Percentiles rank a stretch among this genome's conserved stretches.
Conservation (phyloP, 2,797 vertebrate genomes). For the Acanthiza pusilla region DNA sequence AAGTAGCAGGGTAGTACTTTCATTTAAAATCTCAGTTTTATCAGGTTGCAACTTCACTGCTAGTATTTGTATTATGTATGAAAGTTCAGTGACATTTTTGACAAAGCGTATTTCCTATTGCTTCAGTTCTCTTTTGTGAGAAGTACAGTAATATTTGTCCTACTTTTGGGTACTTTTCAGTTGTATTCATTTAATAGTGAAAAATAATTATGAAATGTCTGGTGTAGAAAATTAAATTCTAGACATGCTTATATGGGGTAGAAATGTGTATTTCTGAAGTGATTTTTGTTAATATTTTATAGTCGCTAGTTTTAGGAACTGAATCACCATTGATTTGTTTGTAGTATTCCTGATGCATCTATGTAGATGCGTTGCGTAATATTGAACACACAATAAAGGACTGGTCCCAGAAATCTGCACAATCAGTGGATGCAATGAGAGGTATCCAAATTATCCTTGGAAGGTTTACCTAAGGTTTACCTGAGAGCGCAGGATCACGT, state of each 20-base stretch:
- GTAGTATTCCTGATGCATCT: neutral
- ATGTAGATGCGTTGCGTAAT: neutral
- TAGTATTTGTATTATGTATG: neutral
- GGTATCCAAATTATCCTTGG: neutral
- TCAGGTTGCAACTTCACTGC: neutral
- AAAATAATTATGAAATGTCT: neutral
- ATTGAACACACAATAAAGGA: neutral
- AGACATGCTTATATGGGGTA: neutral
- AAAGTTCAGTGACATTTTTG: slow-evolving; percentile 14
- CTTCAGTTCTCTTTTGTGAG: neutral
- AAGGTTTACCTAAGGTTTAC: neutral
- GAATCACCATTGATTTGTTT: neutral
- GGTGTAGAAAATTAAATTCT: neutral
- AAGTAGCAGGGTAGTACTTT: slow-evolving; percentile 26
- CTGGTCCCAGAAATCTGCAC: neutral
- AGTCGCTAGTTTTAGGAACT: neutral
- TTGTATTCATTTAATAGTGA: neutral
- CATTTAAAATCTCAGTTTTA: slow-evolving; percentile 26
- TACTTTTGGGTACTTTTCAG: neutral
- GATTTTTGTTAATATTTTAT: neutral
- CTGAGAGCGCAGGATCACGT: fast-evolving
- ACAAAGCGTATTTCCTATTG: neutral
- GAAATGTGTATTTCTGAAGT: neutral
- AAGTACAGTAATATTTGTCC: neutral
- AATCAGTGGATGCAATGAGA: fast-evolving